A percentile compares a stretch with the other conserved stretches of the same genome.
Evolutionary conservation across 2,113 vertebrate genomes (phyloP).

Genomic region (Aegotheles bennettii): DNA sequence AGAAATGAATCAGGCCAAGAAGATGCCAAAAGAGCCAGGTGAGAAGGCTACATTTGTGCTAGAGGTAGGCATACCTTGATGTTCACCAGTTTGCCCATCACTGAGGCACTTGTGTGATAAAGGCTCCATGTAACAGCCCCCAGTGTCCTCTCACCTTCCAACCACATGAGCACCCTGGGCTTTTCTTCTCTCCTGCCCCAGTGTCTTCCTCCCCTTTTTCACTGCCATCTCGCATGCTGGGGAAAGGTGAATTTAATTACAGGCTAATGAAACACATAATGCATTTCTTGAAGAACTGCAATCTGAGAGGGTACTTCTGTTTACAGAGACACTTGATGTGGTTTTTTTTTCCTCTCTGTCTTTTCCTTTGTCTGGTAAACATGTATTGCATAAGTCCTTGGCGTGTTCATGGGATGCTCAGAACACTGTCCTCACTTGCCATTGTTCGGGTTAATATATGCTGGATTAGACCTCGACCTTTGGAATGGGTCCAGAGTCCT

Average conservation of each 20-base stretch:
- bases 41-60: background rate
- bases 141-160: background rate
- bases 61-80: background rate
- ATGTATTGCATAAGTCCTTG: background rate
- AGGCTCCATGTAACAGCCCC: background rate
- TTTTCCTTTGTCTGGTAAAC: slow-evolving; percentile 31
- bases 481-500: slow-evolving; percentile 13
- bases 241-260: background rate
- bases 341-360: background rate
- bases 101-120: background rate
- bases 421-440: slow-evolving; percentile 22
- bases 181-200: background rate
- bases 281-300: background rate
- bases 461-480: slow-evolving; percentile 18
- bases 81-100: background rate
- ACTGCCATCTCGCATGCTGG: background rate
- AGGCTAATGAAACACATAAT: background rate
- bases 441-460: slow-evolving; percentile 39
- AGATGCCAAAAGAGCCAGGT: background rate
- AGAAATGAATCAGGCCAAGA: accelerated
- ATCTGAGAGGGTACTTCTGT: background rate
- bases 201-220: background rate
- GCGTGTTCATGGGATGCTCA: background rate
- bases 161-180: accelerated
- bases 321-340: background rate